phyloP scores from a whole-genome alignment of 2,113 vertebrate genomes.

The Orycteropus afer region DNA sequence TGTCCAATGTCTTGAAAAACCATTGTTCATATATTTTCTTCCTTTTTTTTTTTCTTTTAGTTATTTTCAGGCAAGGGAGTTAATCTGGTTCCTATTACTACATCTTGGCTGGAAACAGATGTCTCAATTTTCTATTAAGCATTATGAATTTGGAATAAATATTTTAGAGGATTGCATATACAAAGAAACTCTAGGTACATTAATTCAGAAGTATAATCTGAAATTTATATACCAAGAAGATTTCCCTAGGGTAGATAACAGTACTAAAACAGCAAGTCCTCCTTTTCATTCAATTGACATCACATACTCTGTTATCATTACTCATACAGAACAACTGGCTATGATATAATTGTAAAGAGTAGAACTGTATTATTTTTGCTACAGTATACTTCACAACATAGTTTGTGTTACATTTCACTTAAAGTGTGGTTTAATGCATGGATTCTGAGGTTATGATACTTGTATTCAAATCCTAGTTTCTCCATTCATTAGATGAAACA shows the following conservation, averaged over 20 bases:
- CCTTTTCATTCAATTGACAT: neutral
- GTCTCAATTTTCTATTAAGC: slow-evolving; percentile 17
- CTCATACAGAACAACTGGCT: neutral
- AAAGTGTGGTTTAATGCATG: neutral
- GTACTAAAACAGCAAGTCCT: neutral
- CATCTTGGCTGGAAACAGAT: neutral
- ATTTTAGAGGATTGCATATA: neutral
- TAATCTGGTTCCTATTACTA: neutral
- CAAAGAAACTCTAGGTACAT: neutral
- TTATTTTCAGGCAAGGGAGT: neutral
- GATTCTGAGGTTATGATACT: neutral
- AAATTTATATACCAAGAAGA: neutral
- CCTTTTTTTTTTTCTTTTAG: neutral
- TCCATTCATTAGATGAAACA: neutral
- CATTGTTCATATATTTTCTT: neutral
- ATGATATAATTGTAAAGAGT: neutral
- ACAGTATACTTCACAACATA: neutral
- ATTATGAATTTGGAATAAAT: slow-evolving; percentile 4
- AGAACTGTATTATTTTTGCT: neutral
- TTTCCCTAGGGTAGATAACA: neutral
- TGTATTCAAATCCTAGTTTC: neutral
- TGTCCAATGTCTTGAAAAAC: neutral
- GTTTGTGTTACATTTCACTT: neutral
- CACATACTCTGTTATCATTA: neutral
- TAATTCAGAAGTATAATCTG: neutral